phyloP scores from a whole-genome alignment of 2,113 vertebrate species.

The Chrysochloris asiatica region DNA sequence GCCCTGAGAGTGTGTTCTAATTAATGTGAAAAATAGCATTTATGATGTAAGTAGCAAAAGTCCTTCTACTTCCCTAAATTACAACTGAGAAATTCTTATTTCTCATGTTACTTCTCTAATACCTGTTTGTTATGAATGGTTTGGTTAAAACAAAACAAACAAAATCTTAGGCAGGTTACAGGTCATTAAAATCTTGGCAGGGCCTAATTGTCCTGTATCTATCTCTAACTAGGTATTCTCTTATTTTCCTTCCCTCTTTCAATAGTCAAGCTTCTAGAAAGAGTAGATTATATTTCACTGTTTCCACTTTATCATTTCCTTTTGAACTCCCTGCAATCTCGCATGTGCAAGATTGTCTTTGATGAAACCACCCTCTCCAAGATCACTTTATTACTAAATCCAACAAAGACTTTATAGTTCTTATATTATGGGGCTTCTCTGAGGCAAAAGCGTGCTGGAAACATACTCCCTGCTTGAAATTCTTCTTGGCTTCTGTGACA shows the following conservation, averaged over 20 bases:
- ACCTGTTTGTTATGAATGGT: neutral
- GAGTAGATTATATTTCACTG: slow-evolving; percentile 22
- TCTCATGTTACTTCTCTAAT: neutral
- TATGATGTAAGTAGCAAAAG: neutral
- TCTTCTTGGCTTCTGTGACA: neutral
- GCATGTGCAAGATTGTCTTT: neutral
- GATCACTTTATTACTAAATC: neutral
- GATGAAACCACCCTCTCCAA: neutral
- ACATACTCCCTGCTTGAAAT: neutral
- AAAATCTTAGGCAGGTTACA: neutral
- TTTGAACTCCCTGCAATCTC: neutral
- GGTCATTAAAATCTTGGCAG: neutral
- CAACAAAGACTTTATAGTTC: neutral
- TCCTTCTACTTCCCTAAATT: neutral
- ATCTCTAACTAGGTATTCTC: neutral
- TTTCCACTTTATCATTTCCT: slow-evolving; percentile 28
- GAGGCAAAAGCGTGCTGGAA: neutral
- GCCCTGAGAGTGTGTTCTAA: neutral
- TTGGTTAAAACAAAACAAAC: slow-evolving; percentile 26
- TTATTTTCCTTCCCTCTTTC: neutral
- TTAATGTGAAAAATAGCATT: slow-evolving; percentile 29
- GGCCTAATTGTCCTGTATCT: neutral
- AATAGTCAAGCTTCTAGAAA: slow-evolving; percentile 20
- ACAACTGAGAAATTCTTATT: neutral
- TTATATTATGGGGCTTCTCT: neutral